phyloP scores from a whole-genome alignment of 2,113 vertebrate genomes.

The Cheirogaleus medius region DNA sequence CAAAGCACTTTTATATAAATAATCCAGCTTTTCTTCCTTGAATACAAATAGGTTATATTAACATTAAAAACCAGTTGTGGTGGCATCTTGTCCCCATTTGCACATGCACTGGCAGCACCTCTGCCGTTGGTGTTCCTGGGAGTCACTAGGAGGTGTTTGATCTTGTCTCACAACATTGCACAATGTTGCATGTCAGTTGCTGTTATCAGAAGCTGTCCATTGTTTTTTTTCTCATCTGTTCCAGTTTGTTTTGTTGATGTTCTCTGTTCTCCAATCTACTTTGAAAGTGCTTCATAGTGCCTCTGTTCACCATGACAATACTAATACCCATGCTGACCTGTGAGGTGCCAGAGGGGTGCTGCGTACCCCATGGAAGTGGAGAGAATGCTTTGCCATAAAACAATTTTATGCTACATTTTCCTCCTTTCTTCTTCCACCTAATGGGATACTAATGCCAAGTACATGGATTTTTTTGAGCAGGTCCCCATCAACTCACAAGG shows the following conservation, averaged over 20 bases:
- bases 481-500: neutral
- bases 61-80: neutral
- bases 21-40: neutral
- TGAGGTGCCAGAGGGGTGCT: neutral
- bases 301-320: neutral
- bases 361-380: neutral
- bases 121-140: neutral
- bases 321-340: neutral
- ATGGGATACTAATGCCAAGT: neutral
- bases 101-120: neutral
- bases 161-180: neutral
- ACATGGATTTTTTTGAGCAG: neutral
- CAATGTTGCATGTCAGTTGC: too few relatives aligned
- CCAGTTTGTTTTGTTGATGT: neutral
- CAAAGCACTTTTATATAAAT: neutral
- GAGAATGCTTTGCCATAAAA: neutral
- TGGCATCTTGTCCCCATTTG: neutral
- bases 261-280: neutral
- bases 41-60: neutral
- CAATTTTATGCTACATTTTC: neutral
- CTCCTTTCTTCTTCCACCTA: neutral
- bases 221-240: neutral
- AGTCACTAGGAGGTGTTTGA: neutral
- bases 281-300: neutral
- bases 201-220: neutral